phyloP scores from a whole-genome alignment of 2,797 vertebrate species.

The Decapterus maruadsi region DNA sequence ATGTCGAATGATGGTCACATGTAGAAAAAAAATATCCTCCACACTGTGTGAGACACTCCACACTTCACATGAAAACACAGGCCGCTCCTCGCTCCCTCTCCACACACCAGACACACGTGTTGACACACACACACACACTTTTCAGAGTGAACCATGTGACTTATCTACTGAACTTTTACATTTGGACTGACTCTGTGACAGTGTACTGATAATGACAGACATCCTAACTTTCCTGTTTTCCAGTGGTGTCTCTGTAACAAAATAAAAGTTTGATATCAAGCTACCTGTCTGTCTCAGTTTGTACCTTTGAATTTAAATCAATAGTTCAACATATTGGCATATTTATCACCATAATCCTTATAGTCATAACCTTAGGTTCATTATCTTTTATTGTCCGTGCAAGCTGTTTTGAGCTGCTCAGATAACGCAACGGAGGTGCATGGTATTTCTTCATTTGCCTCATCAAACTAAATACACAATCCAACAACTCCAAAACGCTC shows the following conservation, averaged over 20 bases:
- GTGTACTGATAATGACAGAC: slow-evolving; percentile 49
- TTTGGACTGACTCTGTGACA: slow-evolving; percentile 36
- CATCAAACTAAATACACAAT: no score
- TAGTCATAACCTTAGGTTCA: no score
- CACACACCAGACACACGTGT: neutral
- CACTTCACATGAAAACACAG: neutral
- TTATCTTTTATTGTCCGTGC: no score
- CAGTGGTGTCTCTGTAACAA: slow-evolving; percentile 70
- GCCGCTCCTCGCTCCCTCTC: neutral
- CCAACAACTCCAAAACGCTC: no score
- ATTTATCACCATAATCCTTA: no score
- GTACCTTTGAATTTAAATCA: neutral
- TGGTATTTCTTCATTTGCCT: no score
- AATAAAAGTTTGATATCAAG: slow-evolving; percentile 76
- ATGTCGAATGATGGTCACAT: slow-evolving; percentile 12
- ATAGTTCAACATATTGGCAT: no score
- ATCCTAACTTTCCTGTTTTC: slow-evolving; percentile 62
- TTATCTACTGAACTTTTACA: slow-evolving; percentile 24
- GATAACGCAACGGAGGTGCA: no score
- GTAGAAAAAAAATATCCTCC: slow-evolving; percentile 7
- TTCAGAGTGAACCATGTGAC: slow-evolving; percentile 8
- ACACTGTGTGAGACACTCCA: slow-evolving; percentile 17
- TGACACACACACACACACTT: neutral
- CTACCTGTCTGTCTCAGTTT: slow-evolving; percentile 6
- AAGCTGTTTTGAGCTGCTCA: no score